Evolutionary conservation across 2,888 invertebrate genomes (phyloP).

Genomic region (Tachina fera): DNA sequence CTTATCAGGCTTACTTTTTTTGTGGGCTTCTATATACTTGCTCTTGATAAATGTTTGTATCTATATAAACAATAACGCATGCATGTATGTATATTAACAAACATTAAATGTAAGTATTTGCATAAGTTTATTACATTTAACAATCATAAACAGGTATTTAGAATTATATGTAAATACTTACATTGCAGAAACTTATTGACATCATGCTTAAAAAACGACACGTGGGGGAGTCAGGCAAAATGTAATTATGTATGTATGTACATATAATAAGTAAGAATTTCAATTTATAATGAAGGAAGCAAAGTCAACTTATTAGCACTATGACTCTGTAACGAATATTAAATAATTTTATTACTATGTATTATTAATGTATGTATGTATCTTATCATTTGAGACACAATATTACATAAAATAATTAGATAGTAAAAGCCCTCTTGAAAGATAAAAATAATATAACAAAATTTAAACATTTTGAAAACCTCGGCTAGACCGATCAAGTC

Average conservation of each 20-base stretch:
- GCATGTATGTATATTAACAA: neutral
- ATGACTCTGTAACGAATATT: conserved; percentile 7
- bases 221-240: neutral
- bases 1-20: neutral
- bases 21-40: neutral
- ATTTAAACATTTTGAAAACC: no score
- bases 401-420: no score
- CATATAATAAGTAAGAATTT: neutral
- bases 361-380: no score
- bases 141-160: neutral
- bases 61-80: neutral
- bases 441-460: no score
- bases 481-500: no score
- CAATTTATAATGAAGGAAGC: no score
- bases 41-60: neutral
- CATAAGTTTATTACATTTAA: neutral
- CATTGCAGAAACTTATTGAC: conserved; percentile 1
- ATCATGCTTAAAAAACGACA: neutral
- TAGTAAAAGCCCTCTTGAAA: no score
- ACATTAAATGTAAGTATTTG: neutral
- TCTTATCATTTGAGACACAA: no score
- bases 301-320: neutral
- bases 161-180: conserved; percentile 31
- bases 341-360: neutral
- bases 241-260: neutral